A percentile compares a stretch with the other conserved stretches of the same genome.
Conservation (phyloP, 2,888 invertebrate genomes). For the Rotaria magnacalcarata region DNA sequence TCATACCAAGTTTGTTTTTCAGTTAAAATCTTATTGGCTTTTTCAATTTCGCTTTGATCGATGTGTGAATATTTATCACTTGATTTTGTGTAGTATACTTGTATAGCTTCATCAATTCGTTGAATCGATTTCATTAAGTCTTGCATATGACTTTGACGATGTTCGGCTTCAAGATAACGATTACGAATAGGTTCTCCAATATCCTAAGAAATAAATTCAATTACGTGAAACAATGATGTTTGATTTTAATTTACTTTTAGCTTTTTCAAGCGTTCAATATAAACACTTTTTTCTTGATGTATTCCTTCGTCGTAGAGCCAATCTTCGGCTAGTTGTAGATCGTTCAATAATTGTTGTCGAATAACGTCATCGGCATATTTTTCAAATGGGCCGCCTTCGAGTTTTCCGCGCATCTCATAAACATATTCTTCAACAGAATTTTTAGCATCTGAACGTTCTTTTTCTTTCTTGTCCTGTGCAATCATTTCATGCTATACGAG, state of each 20-base stretch:
- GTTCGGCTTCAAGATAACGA: constrained; percentile 74
- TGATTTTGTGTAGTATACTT: constrained; percentile 60
- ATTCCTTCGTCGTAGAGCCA: constrained; percentile 97
- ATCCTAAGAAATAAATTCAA: constrained; percentile 60
- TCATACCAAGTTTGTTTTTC: constrained; percentile 46
- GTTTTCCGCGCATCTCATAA: constrained; percentile 85
- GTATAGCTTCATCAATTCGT: constrained; percentile 72
- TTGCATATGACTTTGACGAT: constrained; percentile 74
- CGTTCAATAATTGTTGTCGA: constrained; percentile 50
- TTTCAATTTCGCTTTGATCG: constrained; percentile 67
- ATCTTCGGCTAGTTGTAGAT: constrained; percentile 79
- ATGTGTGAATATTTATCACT: constrained; percentile 67
- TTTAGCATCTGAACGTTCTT: constrained; percentile 86
- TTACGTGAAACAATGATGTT: not conserved
- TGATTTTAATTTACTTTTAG: constrained; percentile 59
- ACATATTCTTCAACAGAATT: constrained; percentile 97
- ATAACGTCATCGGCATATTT: constrained; percentile 68
- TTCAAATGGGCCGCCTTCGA: constrained; percentile 69
- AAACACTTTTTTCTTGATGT: constrained; percentile 75
- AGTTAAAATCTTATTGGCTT: constrained; percentile 64
- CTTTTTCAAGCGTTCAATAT: constrained; percentile 63
- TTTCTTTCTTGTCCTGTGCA: constrained; percentile 79
- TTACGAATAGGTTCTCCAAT: constrained; percentile 83
- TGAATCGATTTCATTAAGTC: constrained; percentile 74
- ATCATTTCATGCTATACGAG: constrained; percentile 62